Conservation (phyloP, 2,797 vertebrate species). For the Anguilla megastoma region DNA sequence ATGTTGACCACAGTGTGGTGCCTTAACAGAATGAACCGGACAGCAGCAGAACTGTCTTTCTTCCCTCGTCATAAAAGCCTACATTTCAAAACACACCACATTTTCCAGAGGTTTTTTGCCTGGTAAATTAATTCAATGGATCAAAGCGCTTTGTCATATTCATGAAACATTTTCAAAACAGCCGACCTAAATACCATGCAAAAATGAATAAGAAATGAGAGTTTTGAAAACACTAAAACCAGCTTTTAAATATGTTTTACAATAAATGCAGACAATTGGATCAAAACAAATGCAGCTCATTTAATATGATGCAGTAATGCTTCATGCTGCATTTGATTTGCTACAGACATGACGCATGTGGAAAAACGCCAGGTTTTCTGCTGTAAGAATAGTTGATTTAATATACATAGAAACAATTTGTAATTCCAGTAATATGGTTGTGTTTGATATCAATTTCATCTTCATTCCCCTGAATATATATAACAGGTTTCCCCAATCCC, state of each 20-base stretch:
- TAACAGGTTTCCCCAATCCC: neutral
- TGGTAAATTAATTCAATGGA: neutral
- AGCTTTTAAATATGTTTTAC: neutral
- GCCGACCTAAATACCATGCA: neutral
- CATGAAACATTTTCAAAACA: conserved; percentile 1
- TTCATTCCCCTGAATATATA: neutral
- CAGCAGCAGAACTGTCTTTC: too few relatives aligned
- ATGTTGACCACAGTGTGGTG: too few relatives aligned
- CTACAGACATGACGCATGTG: neutral
- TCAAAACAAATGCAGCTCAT: neutral
- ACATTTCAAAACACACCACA: neutral
- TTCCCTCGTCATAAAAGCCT: too few relatives aligned
- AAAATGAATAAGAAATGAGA: neutral
- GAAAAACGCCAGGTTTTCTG: neutral
- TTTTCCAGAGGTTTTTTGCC: neutral
- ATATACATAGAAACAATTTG: neutral
- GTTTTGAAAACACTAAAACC: neutral
- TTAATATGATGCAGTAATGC: neutral
- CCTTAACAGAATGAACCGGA: too few relatives aligned
- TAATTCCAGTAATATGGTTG: neutral
- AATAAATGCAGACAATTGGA: neutral
- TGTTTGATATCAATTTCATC: neutral
- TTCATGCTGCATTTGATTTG: neutral
- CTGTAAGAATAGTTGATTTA: neutral
- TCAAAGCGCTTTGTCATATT: neutral